These are phyloP conservation scores for Camponotus vicinus DNA, from an alignment of 1,140 invertebrate genomes.

Conservation along the genomic window DNA sequence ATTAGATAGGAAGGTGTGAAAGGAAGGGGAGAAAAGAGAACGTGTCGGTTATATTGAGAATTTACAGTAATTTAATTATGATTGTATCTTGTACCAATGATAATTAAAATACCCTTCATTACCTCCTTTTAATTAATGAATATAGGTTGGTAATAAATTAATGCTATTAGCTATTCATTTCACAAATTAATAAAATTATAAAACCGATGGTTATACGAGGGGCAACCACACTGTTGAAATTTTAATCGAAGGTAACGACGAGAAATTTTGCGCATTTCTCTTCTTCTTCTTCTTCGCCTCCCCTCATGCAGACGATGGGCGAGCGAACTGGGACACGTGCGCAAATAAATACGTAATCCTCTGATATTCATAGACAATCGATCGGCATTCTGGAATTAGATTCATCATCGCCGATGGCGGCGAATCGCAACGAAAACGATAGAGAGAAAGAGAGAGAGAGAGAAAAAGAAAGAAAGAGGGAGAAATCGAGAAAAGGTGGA, in stretches of 20 bases:
- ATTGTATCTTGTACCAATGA: not conserved
- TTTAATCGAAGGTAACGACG: not conserved
- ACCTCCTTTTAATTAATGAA: not conserved
- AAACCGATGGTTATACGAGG: not conserved
- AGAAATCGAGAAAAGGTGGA: constrained; percentile 50
- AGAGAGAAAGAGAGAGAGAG: not conserved
- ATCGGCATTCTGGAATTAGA: constrained; percentile 66
- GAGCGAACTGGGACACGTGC: constrained; percentile 58
- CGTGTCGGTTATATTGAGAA: not conserved
- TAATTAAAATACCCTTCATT: not conserved
- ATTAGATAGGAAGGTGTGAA: not conserved
- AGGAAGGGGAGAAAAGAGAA: too few relatives aligned
- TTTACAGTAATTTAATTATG: not conserved
- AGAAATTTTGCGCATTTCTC: not conserved
- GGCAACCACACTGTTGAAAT: not conserved
- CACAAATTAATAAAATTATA: not conserved
- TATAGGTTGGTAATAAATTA: not conserved
- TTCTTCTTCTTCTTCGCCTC: not conserved
- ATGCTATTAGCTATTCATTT: too few relatives aligned
- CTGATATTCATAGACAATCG: constrained; percentile 72
- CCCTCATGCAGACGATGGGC: not conserved
- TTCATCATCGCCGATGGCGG: constrained; percentile 39
- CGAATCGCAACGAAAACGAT: not conserved
- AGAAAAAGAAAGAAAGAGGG: not conserved
- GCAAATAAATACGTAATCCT: constrained; percentile 63